Base-by-base conservation (phyloP, 2,113 vertebrate species). In the Mormyrus lacerda region DNA sequence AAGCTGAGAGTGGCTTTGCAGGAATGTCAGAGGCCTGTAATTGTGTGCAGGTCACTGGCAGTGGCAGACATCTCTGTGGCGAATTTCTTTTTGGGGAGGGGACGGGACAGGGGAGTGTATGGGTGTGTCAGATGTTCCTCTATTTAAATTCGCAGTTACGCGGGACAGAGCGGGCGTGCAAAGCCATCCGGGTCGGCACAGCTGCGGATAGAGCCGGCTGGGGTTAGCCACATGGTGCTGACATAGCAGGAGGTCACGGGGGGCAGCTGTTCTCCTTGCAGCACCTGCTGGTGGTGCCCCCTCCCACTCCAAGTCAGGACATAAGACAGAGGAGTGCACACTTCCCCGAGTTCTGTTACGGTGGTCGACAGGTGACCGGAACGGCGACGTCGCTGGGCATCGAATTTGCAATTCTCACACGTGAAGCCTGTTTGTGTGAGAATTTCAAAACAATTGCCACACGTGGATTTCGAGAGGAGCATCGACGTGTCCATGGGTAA, bases 201-300 rank as follows among this genome's bases (percentile, higher is more conserved):
- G 45, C 65, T 31, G 88, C 17, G n/a, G 21, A 27, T n/a, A 1
- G 58, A n/a, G 58, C n/a, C 3, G n/a, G 3, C 10, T 1, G 48
- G 13, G 93, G 94, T 94, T 92, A 91, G 91, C 1, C 87, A 94
- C 89, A 55, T 89, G 91, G 93, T 93, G 94, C 91, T 92, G 92
- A 94, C 44, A 93, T 91, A 91, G 91, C 58, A 13, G 89, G 15
- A 6, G 42, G 50, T 27, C 69, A 53, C 17, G 21, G 76, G 58
- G 6, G 17, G 95, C 89, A 89, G 42, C 91, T 90, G 91, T 87
- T 90, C 90, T 90, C 19, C 89, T 90, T 58, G 76, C 91, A 91
- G 91, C 93, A 93, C 93, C 92, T 95, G 92, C 89, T 88, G 50
- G 88, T 73, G 85, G 89, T 90, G 83, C 89, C 90, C 84, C 61